Conservation (phyloP, 2,888 invertebrate species). For the Proisotoma minuta region DNA sequence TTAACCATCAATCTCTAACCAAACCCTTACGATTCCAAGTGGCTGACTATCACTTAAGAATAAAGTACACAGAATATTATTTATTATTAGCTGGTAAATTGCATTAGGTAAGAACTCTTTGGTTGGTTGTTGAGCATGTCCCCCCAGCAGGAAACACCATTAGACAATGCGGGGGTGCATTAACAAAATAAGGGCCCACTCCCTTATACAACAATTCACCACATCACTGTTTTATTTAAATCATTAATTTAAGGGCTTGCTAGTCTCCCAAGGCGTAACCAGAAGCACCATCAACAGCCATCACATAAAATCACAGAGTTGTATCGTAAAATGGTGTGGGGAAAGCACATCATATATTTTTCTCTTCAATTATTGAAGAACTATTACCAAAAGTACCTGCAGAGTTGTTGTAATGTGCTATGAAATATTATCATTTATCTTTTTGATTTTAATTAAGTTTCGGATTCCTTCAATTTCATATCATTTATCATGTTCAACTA, state of each 20-base stretch:
- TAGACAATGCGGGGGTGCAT: background rate
- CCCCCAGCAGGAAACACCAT: background rate
- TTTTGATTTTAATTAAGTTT: no score
- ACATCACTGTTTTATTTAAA: background rate
- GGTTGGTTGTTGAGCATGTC: background rate
- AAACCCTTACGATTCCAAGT: no score
- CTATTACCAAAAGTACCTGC: no score
- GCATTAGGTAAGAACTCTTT: background rate
- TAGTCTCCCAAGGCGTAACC: background rate
- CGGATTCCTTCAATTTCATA: no score
- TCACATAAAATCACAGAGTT: no score
- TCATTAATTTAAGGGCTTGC: background rate
- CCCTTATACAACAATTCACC: background rate
- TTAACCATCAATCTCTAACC: background rate
- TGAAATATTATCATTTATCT: no score
- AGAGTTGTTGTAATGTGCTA: no score
- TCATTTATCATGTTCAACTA: no score
- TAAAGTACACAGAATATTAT: background rate
- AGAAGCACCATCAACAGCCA: constrained; percentile 1
- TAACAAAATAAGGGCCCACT: background rate
- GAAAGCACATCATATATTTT: no score
- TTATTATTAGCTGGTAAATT: constrained; percentile 5
- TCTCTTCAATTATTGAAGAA: no score
- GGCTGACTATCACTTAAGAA: no score
- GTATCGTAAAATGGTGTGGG: no score